phyloP scores from a whole-genome alignment of 2,113 vertebrate genomes.

The Sturnus vulgaris region DNA sequence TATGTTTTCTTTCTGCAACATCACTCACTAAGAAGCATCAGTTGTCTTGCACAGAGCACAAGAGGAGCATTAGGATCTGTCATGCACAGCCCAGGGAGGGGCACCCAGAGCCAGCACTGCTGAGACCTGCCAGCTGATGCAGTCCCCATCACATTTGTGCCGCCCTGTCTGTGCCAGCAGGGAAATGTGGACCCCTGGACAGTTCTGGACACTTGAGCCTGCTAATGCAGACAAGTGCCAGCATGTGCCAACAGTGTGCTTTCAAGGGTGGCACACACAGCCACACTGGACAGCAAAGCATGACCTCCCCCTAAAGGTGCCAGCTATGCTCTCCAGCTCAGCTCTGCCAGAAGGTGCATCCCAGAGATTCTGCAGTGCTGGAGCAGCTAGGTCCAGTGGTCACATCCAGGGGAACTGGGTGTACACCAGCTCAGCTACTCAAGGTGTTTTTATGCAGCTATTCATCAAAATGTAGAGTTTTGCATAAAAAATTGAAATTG shows the following conservation, averaged over 20 bases:
- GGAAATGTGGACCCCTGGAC: fast-evolving
- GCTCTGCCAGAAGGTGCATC: background rate
- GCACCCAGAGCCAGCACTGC: background rate
- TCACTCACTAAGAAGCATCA: background rate
- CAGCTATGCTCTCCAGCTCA: background rate
- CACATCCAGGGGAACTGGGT: no score
- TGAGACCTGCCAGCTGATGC: background rate
- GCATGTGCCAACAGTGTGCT: fast-evolving
- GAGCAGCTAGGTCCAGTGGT: background rate
- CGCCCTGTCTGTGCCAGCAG: fast-evolving
- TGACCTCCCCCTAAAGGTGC: background rate
- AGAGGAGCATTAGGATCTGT: background rate
- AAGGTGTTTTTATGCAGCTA: background rate
- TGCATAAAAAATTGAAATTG: background rate
- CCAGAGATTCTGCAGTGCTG: background rate
- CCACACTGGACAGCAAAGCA: background rate
- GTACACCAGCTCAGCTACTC: no score
- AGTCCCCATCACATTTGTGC: background rate
- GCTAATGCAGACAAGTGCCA: fast-evolving
- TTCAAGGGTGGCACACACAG: background rate
- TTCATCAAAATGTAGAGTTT: background rate
- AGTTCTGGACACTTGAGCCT: background rate
- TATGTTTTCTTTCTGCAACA: background rate
- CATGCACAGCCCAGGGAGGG: background rate
- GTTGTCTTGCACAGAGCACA: background rate